Base-by-base conservation (phyloP, 2,888 invertebrate genomes). In the Sinhomidia bicolor region DNA sequence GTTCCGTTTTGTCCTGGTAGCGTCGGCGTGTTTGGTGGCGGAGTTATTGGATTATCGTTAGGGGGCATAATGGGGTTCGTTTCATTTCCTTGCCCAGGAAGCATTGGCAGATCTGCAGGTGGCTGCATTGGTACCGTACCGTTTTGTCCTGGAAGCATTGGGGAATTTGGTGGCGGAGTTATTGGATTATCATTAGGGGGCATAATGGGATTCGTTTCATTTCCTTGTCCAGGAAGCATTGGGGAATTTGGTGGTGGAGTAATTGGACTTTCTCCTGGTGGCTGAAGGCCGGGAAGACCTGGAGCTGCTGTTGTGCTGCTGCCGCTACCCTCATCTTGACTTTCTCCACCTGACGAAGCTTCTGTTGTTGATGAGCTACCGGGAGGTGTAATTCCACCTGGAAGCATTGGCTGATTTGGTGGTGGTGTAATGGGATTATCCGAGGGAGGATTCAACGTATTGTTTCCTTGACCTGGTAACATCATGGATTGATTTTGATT, bases 1-100 rank as follows among this genome's bases (percentile, higher is more conserved):
- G 83, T 71, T n/a, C 44, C 68, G 17, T 83, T 71, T 17, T 47
- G 81, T 26, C 54, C 76, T 68, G 85, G 85, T 60, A 85, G 23
- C 26, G 44, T 36, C 5, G 83, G 68, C 7, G 20, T 4, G 14
- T 62, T 41, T 14, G 68, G n/a, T 54, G 65, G 68, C 14, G 44
- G 65, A 10, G 6, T 23, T 57, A 32, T 51, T 51, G 76, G 76
- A 1, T 32, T n/a, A n/a, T n/a, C n/a, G n/a, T n/a, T n/a, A n/a
- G n/a, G n/a, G n/a, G n/a, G n/a, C n/a, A n/a, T n/a, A n/a, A n/a
- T n/a, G n/a, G n/a, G n/a, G n/a, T n/a, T n/a, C n/a, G n/a, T n/a
- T n/a, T n/a, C n/a, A n/a, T n/a, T n/a, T n/a, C 32, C 10, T 20
- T 41, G 80, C n/a, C 80, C 54, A 17, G 60, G 81, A 2, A 62